Conservation (phyloP, 2,888 invertebrate genomes). For the Sinhomidia bicolor region DNA sequence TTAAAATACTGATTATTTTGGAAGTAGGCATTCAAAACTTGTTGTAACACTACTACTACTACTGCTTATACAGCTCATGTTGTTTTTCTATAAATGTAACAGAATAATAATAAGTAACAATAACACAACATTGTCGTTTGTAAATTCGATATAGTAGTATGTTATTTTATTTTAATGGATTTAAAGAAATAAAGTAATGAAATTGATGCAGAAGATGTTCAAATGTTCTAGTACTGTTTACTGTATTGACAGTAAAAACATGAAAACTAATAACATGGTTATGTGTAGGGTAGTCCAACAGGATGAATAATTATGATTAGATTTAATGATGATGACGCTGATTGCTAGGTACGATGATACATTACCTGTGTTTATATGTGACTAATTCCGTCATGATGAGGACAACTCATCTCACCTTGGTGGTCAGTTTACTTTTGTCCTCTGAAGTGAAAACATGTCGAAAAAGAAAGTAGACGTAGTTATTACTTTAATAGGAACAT, state of each 20-base stretch:
- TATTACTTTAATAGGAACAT: too few species aligned
- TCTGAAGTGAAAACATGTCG: constrained; percentile 48
- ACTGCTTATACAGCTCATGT: constrained; percentile 4
- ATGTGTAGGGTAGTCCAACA: neutral
- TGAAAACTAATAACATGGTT: neutral
- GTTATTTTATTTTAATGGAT: constrained; percentile 36
- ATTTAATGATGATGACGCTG: constrained; percentile 53
- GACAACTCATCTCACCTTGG: constrained; percentile 1
- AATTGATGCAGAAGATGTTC: neutral
- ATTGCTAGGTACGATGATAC: constrained; percentile 24
- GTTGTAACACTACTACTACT: neutral
- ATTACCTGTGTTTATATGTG: neutral
- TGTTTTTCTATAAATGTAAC: neutral
- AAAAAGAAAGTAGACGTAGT: constrained; percentile 57
- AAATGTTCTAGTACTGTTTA: neutral
- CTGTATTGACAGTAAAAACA: neutral
- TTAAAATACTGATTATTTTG: constrained; percentile 36
- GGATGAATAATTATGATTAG: constrained; percentile 65
- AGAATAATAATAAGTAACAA: neutral
- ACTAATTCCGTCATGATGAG: neutral
- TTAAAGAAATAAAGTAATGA: constrained; percentile 5
- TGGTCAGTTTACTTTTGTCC: constrained; percentile 60
- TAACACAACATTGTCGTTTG: constrained; percentile 27
- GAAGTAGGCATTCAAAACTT: constrained; percentile 45
- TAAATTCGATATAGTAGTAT: constrained; percentile 25